Evolutionary conservation across 1,140 invertebrate genomes (phyloP), one percentile per base, ranked within the genome.

Genomic region (Drosophila kurseongensis): DNA sequence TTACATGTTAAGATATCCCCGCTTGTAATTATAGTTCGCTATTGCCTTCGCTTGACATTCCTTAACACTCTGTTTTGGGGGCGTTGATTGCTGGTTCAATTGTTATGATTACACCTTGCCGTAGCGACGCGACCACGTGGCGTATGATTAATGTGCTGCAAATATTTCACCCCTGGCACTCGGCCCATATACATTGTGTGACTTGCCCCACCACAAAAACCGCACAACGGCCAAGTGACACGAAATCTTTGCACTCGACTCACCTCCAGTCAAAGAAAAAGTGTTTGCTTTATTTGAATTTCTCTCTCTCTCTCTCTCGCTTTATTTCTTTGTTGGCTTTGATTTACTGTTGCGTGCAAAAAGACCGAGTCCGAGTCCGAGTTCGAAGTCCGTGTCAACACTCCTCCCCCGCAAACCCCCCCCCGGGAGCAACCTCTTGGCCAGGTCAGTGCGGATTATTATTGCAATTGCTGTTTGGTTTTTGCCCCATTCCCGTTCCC

Each of bases 131-230:
- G 48, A 47, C 51, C 76, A 69, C 73, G 38, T 35, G 74, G 74
- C 74, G 74, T 77, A 77, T 77, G 75, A 77, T 77, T 75, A 76
- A 76, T 76, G 74, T 47, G 35, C 40, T 51, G 38, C 36, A 58
- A 57, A 58, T 68, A 68, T 50, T 73, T 62, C 29, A 73, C 44
- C 5, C 44, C 50, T 27, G 40, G 14, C 9, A 35, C n/a, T 16
- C 18, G 14, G 18, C 29, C 29, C 29, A 55, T 32, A 55, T 32
- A 45, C 38, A 36, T 40, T 40, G 38, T 13, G 13, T 23, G 13
- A 10, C 5, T 4, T n/a, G 23, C 23, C 23, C n/a, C 27, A 14
- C 7, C 13, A 13, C 6, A 4, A 23, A 32, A 50, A 36, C 38
- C 42, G 38, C 66, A 66, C 73, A 65, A 57, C 75, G 60, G 62